Base-by-base conservation (phyloP, 2,797 vertebrate genomes). In the Clarias pachynema region DNA sequence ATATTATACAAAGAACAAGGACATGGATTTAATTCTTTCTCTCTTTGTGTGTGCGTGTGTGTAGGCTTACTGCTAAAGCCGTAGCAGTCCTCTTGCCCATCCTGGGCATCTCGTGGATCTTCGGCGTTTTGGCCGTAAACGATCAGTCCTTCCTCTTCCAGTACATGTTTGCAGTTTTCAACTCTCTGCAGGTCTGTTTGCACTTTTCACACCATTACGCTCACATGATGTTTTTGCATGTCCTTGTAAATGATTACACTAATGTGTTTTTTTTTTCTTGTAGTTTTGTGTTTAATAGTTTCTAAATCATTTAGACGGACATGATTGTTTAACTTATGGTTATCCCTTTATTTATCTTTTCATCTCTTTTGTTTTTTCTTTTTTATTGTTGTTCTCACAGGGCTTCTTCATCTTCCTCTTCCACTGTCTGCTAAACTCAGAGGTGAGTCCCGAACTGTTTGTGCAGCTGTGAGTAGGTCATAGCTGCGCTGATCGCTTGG, bases 391-490 rank as follows among this genome's bases (percentile, higher is more conserved):
- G 1, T 69, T 86, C 84, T 84, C 85, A 34, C 86, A 99, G 98
- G 98, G 98, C 2, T 97, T 99, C 90, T 99, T 99, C 95, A 98
- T 99, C 93, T 99, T 99, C 93, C 94, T 99, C 69, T 99, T 99
- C 85, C 98, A 99, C 89, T 99, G 98, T 70, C 96, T 99, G 83
- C 96, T 99, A 87, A 99, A 99, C 92, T 99, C 98, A 40, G 98
- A 99, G 98, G 98, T 99, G 95, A 0, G 72, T 56, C n/a, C 85
- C 20, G 0, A 8, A 22, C 14, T 89, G 82, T 89, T 84, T 87
- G 68, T 83, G 84, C 84, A 86, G 86, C 87, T 86, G 89, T 74
- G 83, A 53, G 70, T 72, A 8, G 53, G 34, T 78, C 80, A 86
- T 79, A 57, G 59, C 86, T 87, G 37, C 63, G n/a, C n/a, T 24